Percentiles rank a stretch among this genome's conserved stretches.
phyloP scores from a whole-genome alignment of 2,113 vertebrate genomes.

The Mastomys coucha region DNA sequence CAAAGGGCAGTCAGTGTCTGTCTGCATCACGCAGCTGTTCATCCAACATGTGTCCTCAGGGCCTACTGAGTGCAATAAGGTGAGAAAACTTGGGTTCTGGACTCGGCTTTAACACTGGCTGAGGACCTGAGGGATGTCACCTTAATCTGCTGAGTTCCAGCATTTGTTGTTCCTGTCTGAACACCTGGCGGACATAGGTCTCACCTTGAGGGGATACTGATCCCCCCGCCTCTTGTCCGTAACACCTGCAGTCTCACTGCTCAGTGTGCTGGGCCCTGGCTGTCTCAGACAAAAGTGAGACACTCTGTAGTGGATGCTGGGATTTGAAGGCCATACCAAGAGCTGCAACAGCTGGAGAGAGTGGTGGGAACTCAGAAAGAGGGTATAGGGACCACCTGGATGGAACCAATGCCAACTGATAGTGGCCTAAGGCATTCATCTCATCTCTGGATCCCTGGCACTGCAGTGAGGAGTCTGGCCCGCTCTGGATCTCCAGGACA shows the following conservation, averaged over 20 bases:
- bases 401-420: neutral
- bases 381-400: neutral
- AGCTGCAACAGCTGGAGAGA: neutral
- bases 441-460: neutral
- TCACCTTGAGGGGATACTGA: accelerated
- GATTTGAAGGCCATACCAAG: neutral
- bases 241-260: neutral
- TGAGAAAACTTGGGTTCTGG: neutral
- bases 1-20: accelerated
- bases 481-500: neutral
- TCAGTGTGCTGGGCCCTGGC: neutral
- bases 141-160: no score
- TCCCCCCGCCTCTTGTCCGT: neutral
- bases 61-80: neutral
- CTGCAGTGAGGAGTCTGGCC: neutral
- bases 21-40: accelerated
- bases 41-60: neutral
- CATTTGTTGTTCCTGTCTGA: neutral
- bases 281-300: neutral
- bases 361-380: neutral
- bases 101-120: accelerated
- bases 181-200: accelerated
- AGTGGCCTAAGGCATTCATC: neutral
- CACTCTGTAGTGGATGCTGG: neutral
- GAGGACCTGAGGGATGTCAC: no score